These are phyloP conservation scores for Champsocephalus esox DNA, from an alignment of 2,797 vertebrate genomes.

Conservation along the genomic window DNA sequence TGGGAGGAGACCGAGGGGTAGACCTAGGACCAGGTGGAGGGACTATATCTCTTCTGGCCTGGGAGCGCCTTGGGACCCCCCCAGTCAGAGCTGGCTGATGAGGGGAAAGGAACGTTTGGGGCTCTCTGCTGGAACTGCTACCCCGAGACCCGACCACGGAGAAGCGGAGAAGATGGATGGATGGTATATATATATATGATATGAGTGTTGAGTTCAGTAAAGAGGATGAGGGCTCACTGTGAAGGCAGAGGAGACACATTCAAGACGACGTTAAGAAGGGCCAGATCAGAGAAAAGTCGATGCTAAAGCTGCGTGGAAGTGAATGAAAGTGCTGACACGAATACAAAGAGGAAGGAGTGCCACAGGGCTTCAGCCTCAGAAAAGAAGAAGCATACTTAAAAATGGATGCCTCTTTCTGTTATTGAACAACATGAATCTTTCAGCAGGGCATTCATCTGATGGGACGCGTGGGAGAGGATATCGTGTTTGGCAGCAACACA, in stretches of 20 bases:
- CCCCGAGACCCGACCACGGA: no score
- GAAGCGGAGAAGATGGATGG: no score
- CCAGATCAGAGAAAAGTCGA: neutral
- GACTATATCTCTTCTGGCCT: no score
- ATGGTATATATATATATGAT: neutral
- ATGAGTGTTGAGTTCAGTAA: constrained; percentile 12
- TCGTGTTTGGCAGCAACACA: constrained; percentile 60
- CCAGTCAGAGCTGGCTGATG: no score
- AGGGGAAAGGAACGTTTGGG: no score
- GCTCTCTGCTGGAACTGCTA: no score
- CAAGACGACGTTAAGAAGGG: neutral
- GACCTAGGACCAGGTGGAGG: no score
- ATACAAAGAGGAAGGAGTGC: constrained; percentile 5
- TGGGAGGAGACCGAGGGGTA: no score
- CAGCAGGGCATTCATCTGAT: constrained; percentile 53
- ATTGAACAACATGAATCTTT: constrained; percentile 67
- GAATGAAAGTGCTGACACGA: constrained; percentile 3
- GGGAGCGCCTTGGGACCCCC: no score
- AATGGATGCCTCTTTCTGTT: constrained; percentile 44
- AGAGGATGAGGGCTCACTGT: neutral
- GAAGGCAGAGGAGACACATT: neutral
- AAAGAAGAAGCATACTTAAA: constrained; percentile 36
- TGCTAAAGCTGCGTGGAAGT: neutral
- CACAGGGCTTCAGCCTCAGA: neutral
- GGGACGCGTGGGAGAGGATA: constrained; percentile 53